phyloP scores from a whole-genome alignment of 2,888 invertebrate species.

The Meliscaeva auricollis region DNA sequence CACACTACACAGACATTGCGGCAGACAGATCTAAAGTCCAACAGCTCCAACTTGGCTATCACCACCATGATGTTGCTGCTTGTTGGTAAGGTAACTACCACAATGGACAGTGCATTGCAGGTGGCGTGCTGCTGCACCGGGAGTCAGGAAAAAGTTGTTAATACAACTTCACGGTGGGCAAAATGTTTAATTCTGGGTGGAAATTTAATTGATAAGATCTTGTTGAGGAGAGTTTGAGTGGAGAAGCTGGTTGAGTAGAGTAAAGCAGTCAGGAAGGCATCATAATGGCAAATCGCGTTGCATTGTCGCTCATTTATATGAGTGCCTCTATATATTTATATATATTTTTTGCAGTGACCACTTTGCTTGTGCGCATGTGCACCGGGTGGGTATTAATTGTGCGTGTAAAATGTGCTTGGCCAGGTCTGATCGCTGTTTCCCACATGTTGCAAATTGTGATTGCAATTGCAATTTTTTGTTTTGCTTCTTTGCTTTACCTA shows the following conservation, averaged over 20 bases:
- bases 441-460: constrained; percentile 52
- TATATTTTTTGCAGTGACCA: not conserved
- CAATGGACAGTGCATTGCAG: constrained; percentile 40
- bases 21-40: constrained; percentile 65
- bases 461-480: constrained; percentile 16
- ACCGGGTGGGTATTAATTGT: constrained; percentile 68
- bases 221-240: constrained; percentile 64
- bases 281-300: constrained; percentile 58
- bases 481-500: constrained; percentile 6
- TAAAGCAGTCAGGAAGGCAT: constrained; percentile 65
- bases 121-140: constrained; percentile 58
- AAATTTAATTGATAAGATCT: constrained; percentile 76
- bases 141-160: constrained; percentile 74
- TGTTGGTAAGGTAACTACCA: constrained; percentile 11
- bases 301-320: constrained; percentile 26
- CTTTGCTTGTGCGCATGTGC: constrained; percentile 49
- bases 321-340: not conserved
- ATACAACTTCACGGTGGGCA: constrained; percentile 75
- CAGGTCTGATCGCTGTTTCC: constrained; percentile 53
- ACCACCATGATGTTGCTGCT: constrained; percentile 22
- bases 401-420: constrained; percentile 70
- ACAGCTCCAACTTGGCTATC: constrained; percentile 60
- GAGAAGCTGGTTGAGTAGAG: constrained; percentile 30
- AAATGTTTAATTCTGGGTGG: constrained; percentile 75
- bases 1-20: constrained; percentile 59